phyloP scores from a whole-genome alignment of 2,888 invertebrate genomes.

The Zelleria hepariella region DNA sequence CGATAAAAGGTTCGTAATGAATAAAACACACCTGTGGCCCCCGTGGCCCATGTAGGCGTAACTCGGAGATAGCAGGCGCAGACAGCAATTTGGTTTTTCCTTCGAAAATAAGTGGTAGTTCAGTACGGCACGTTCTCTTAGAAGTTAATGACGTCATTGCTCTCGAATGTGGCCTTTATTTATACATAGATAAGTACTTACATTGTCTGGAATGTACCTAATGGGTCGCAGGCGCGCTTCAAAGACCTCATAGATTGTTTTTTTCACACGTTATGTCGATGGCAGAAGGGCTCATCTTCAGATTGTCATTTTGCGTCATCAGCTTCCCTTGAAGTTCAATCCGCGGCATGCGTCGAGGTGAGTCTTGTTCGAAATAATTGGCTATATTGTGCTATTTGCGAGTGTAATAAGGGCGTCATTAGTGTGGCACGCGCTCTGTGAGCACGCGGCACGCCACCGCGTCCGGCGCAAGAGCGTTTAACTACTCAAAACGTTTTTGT shows the following conservation, averaged over 20 bases:
- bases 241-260: too few relatives aligned
- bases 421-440: constrained; percentile 12
- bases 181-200: too few relatives aligned
- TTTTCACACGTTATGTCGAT: background rate
- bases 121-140: background rate
- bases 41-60: constrained; percentile 30
- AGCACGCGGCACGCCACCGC: background rate
- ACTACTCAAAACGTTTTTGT: background rate
- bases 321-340: background rate
- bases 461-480: background rate
- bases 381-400: constrained; percentile 39
- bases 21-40: constrained; percentile 51
- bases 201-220: background rate
- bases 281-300: background rate
- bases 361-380: constrained; percentile 49
- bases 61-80: constrained; percentile 29
- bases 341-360: constrained; percentile 14
- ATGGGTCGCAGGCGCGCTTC: too few relatives aligned
- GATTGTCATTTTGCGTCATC: background rate
- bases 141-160: background rate
- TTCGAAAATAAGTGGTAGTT: background rate
- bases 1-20: constrained; percentile 50
- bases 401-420: constrained; percentile 14
- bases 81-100: background rate
- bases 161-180: background rate